Evolutionary conservation across 2,888 invertebrate genomes (phyloP).

Genomic region (Nipponacmea schrenckii): DNA sequence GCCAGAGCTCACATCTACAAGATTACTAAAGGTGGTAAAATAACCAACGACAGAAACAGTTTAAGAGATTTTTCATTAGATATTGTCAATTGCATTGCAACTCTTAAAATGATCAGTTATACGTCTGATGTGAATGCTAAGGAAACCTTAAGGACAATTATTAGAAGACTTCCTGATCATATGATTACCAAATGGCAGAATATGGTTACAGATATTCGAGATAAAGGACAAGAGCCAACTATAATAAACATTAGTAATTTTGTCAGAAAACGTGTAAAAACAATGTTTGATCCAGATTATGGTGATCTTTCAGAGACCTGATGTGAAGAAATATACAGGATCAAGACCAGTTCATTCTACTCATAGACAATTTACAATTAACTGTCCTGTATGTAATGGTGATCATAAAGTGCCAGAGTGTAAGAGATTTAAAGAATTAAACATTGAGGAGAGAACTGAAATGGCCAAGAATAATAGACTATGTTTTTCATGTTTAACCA

Average conservation of each 20-base stretch:
- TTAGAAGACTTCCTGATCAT: conserved; percentile 12
- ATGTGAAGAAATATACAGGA: not conserved
- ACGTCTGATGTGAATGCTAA: not conserved
- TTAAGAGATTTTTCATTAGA: conserved; percentile 16
- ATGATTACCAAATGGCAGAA: conserved; percentile 17
- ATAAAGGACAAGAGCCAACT: conserved; percentile 11
- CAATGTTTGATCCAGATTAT: conserved; percentile 23
- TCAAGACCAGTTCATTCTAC: not conserved
- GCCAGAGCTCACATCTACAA: conserved; percentile 15
- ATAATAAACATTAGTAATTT: conserved; percentile 14
- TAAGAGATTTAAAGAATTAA: not conserved
- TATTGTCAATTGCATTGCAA: conserved; percentile 14
- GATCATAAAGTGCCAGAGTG: conserved; percentile 13
- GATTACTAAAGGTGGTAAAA: conserved; percentile 4
- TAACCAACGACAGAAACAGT: conserved; percentile 12
- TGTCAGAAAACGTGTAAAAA: conserved; percentile 13
- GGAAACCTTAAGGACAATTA: conserved; percentile 9
- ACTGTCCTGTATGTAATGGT: conserved; percentile 10
- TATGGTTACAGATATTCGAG: conserved; percentile 8
- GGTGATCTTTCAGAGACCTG: conserved; percentile 13
- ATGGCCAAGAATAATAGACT: conserved; percentile 1
- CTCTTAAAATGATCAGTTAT: conserved; percentile 5
- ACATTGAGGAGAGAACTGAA: not conserved
- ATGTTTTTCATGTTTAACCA: conserved; percentile 15
- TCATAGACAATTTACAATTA: not conserved